Percentiles rank a stretch among this genome's conserved stretches.
Conservation (phyloP, 2,113 vertebrate species). For the Lophochroa leadbeateri region DNA sequence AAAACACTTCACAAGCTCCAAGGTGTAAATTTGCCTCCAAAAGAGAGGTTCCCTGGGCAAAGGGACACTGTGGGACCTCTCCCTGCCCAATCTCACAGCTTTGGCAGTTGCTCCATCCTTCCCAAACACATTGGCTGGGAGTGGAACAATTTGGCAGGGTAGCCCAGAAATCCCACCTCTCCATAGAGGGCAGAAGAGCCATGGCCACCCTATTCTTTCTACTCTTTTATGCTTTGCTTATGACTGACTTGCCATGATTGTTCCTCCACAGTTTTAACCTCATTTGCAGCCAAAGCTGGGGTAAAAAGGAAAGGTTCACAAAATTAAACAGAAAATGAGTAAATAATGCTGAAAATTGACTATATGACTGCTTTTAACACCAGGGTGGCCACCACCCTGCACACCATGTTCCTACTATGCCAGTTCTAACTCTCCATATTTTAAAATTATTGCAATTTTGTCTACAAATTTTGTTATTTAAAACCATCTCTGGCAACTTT, state of each 20-base stretch:
- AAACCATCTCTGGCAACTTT: neutral
- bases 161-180: neutral
- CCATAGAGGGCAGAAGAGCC: neutral
- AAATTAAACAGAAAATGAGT: neutral
- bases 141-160: neutral
- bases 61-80: rapidly evolving
- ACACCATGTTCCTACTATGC: rapidly evolving
- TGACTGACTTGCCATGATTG: rapidly evolving
- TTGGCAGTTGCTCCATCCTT: neutral
- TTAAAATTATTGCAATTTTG: neutral
- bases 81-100: rapidly evolving
- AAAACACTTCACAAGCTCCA: neutral
- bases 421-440: neutral
- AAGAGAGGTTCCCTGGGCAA: neutral
- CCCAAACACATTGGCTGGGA: neutral
- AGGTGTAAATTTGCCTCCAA: rapidly evolving
- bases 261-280: neutral
- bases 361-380: neutral
- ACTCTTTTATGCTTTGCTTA: neutral
- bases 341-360: neutral
- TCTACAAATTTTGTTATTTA: neutral
- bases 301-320: neutral
- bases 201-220: rapidly evolving
- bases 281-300: neutral
- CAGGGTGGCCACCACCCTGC: neutral